phyloP scores from a whole-genome alignment of 2,888 invertebrate genomes.

The Isoperla grammatica region DNA sequence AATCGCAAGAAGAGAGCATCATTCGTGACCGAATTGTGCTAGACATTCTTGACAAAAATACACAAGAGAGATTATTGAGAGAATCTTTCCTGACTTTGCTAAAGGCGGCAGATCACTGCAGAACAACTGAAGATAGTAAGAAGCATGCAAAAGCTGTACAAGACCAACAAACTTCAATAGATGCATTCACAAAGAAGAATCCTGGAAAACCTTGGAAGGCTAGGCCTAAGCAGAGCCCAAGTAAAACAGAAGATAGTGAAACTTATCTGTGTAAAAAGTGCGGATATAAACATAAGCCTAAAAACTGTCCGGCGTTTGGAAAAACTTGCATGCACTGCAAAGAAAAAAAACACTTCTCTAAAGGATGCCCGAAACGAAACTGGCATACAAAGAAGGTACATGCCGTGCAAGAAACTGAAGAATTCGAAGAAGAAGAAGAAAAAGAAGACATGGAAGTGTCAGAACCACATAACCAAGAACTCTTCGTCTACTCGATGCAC shows the following conservation, averaged over 20 bases:
- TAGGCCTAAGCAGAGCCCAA: no score
- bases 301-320: not conserved
- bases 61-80: not conserved
- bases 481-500: not conserved
- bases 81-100: not conserved
- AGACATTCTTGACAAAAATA: not conserved
- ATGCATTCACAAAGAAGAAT: no score
- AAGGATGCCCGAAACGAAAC: not conserved
- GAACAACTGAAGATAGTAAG: not conserved
- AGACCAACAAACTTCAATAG: not conserved
- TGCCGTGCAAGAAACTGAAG: not conserved
- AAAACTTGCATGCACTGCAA: not conserved
- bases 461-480: not conserved
- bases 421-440: not conserved
- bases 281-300: not conserved
- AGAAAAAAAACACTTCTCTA: slow-evolving; percentile 1
- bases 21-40: not conserved
- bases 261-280: not conserved
- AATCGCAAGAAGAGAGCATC: not conserved
- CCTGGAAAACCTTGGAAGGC: no score
- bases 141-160: not conserved
- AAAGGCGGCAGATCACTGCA: not conserved
- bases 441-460: no score
- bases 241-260: not conserved
- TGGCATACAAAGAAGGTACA: not conserved